Evolutionary conservation across 2,797 vertebrate species (phyloP), one percentile per base, ranked within the genome.

Genomic region (Clarias pachynema): DNA sequence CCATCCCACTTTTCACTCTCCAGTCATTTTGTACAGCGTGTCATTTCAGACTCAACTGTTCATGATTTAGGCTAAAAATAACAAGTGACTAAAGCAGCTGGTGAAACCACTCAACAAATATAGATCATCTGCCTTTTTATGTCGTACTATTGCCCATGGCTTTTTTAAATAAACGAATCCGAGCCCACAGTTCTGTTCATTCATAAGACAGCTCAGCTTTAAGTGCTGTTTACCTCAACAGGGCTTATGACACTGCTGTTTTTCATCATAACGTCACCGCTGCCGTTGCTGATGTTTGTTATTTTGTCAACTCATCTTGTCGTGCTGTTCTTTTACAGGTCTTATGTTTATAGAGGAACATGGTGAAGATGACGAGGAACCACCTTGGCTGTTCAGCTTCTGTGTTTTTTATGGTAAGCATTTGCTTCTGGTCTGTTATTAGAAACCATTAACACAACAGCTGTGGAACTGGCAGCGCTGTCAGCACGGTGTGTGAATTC

Each of bases 301-400:
- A 60, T 79, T 56, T 83, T 49, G 57, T 83, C 62, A 81, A 31
- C 79, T 75, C 69, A 44, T 70, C 78, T 57, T 85, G 24, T 60
- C 0, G 4, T 24, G n/a, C 81, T 44, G 53, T 60, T 72, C 29
- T 86, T 86, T 79, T 79, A n/a, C 83, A 96, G 95, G 93, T 95
- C 95, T 92, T 96, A 96, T 96, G 95, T 80, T 91, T 91, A 94
- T 94, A 95, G 93, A 94, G 89, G 94, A 95, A 93, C 92, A 93
- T 92, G 84, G 93, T 94, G 94, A 96, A 94, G 94, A 96, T 91
- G 95, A 95, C 91, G 95, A 96, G 86, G 95, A 96, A 94, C 94
- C 94, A 93, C 95, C 95, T 95, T 91, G 94, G 88, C 94, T 93
- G 94, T 91, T 93, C 94, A 75, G 91, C 93, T 92, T 90, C 95